Evolutionary conservation across 2,797 vertebrate species (phyloP).

Genomic region (Odontamblyopus lacepedii): DNA sequence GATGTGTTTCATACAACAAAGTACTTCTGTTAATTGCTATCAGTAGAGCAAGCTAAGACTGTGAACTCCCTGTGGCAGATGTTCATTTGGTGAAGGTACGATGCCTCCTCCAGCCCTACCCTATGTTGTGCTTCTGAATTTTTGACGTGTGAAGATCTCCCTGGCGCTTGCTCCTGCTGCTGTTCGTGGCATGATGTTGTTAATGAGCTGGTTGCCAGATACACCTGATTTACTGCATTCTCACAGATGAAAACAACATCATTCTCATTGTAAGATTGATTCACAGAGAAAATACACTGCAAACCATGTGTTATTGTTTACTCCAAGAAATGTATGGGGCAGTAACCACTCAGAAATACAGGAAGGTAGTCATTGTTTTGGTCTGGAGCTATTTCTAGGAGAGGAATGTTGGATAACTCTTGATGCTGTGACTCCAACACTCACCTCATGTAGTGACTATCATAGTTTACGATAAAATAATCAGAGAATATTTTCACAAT

Average conservation of each 20-base stretch:
- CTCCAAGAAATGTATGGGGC: neutral
- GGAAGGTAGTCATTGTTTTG: constrained; percentile 1
- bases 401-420: neutral
- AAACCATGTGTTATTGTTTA: constrained; percentile 8
- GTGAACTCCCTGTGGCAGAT: constrained; percentile 26
- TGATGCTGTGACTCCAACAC: neutral
- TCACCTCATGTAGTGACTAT: neutral
- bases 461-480: too few species aligned
- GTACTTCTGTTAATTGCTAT: neutral
- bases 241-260: neutral
- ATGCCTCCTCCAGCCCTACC: constrained; percentile 14
- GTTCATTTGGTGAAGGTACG: constrained; percentile 23
- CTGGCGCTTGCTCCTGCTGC: constrained; percentile 39
- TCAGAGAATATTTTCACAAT: too few species aligned
- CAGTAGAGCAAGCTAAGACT: neutral
- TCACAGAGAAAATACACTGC: neutral
- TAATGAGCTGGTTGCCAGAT: constrained; percentile 25
- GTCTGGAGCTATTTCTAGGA: neutral
- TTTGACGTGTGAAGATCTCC: constrained; percentile 59
- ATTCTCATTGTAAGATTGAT: neutral
- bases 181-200: constrained; percentile 44
- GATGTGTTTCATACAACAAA: neutral
- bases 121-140: constrained; percentile 56
- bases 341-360: neutral
- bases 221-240: neutral